Conservation (phyloP, 1,140 invertebrate species). For the Cephus cinctus region DNA sequence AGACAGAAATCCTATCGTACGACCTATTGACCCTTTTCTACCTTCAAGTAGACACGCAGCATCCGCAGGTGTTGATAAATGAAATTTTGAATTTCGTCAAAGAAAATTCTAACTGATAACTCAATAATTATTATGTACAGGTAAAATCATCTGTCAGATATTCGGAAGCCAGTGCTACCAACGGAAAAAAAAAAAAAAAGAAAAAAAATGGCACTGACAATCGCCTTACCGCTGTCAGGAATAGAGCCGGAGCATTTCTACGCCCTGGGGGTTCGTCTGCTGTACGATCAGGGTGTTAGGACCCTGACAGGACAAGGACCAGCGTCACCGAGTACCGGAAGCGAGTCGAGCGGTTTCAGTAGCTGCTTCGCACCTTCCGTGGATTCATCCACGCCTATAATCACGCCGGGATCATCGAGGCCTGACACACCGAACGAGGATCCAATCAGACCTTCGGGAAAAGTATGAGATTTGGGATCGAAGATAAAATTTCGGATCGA, state of each 20-base stretch:
- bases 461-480: no score
- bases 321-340: slow-evolving; percentile 25
- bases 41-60: no score
- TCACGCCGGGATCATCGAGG: slow-evolving; percentile 21
- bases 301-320: slow-evolving; percentile 8
- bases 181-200: not conserved
- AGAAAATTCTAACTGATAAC: not conserved
- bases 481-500: no score
- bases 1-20: no score
- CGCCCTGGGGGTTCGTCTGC: slow-evolving; percentile 12
- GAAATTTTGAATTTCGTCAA: no score
- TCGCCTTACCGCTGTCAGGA: slow-evolving; percentile 29
- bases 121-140: not conserved
- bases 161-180: not conserved
- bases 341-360: slow-evolving; percentile 30
- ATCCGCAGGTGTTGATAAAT: no score
- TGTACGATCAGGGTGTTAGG: slow-evolving; percentile 20
- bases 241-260: slow-evolving; percentile 23
- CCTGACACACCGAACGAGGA: slow-evolving; percentile 13
- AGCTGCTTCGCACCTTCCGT: slow-evolving; percentile 22
- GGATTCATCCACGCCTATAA: slow-evolving; percentile 13
- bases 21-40: no score
- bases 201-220: slow-evolving; percentile 28
- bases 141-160: not conserved
- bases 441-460: not conserved